phyloP scores from a whole-genome alignment of 1,140 invertebrate genomes.

The Drosophila grimshawi region DNA sequence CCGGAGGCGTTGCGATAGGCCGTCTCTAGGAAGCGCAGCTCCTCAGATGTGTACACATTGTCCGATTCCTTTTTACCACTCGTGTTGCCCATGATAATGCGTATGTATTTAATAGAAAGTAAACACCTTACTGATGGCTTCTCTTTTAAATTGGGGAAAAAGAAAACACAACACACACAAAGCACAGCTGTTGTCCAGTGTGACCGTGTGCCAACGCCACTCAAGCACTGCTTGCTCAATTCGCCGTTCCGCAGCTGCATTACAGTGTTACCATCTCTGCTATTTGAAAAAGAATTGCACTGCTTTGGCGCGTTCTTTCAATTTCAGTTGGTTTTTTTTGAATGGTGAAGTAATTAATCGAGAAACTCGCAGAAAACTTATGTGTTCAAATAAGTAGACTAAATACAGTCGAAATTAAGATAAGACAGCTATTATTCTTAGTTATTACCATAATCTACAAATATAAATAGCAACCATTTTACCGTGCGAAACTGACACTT shows the following conservation, averaged over 20 bases:
- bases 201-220: constrained; percentile 10
- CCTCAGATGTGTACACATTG: constrained; percentile 64
- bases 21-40: constrained; percentile 61
- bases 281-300: neutral
- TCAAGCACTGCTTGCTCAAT: neutral
- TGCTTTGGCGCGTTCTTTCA: neutral
- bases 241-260: constrained; percentile 9
- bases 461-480: too few species aligned
- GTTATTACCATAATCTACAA: too few species aligned
- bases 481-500: too few species aligned
- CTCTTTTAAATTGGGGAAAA: constrained; percentile 38
- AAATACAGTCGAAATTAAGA: too few species aligned
- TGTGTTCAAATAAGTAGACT: too few species aligned
- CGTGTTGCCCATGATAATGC: constrained; percentile 63
- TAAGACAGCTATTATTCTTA: too few species aligned
- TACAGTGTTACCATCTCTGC: neutral
- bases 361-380: too few species aligned
- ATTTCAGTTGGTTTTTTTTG: neutral
- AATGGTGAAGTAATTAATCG: too few species aligned
- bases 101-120: constrained; percentile 24
- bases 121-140: constrained; percentile 47
- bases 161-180: constrained; percentile 37
- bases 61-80: constrained; percentile 67
- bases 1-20: constrained; percentile 71
- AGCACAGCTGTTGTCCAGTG: constrained; percentile 42